phyloP scores from a whole-genome alignment of 2,888 invertebrate species.

The Prenolepis imparis region DNA sequence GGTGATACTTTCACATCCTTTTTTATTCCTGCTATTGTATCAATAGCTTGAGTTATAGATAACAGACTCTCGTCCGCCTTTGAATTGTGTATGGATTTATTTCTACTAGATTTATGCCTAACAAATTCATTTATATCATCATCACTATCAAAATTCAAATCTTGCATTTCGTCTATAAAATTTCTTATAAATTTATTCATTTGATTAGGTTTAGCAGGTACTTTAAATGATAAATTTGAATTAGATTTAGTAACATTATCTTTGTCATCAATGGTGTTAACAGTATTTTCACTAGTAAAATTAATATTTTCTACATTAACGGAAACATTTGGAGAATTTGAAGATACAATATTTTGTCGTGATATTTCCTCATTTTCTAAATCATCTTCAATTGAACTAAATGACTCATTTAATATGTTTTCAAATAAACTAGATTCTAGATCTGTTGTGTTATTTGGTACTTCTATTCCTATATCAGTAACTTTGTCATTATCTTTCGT shows the following conservation, averaged over 20 bases:
- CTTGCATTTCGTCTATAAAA: constrained; percentile 12
- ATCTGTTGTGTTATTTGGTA: background rate
- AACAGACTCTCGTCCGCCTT: constrained; percentile 35
- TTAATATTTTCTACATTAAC: background rate
- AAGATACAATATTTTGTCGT: background rate
- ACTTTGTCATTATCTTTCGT: background rate
- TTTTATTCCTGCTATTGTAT: constrained; percentile 58
- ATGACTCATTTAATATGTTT: constrained; percentile 68
- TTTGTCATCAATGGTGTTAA: background rate
- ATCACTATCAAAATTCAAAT: constrained; percentile 22
- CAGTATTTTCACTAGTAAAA: background rate
- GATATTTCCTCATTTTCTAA: background rate
- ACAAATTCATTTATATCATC: constrained; percentile 50
- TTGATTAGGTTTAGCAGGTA: background rate
- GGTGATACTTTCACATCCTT: background rate
- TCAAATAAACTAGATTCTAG: constrained; percentile 62
- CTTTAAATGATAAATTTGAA: background rate
- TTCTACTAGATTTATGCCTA: background rate
- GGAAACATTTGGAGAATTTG: background rate
- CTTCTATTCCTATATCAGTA: background rate
- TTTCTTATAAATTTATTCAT: background rate
- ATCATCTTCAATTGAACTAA: constrained; percentile 63
- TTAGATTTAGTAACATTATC: background rate
- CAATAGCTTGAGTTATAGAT: constrained; percentile 64
- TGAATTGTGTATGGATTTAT: constrained; percentile 2